Evolutionary conservation across 64 coral and sea anemone genomes (phyloP).

Genomic region (Montipora cactus): DNA sequence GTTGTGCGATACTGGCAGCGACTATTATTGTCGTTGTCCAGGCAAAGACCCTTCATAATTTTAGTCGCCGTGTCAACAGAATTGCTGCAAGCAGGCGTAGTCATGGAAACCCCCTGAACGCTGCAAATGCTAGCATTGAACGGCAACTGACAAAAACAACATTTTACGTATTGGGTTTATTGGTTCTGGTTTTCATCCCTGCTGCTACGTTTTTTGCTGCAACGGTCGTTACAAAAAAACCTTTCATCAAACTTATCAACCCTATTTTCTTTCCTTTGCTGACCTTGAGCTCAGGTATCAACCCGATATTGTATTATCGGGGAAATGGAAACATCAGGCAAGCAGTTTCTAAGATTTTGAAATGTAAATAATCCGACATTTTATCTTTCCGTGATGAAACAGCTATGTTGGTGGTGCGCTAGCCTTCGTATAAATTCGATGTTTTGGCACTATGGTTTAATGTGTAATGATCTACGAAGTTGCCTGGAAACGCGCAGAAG

Average conservation of each 20-base stretch:
- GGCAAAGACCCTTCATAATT: neutral
- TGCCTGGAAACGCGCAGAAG: no score
- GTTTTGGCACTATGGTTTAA: no score
- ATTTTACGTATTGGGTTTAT: neutral
- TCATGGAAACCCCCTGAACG: neutral
- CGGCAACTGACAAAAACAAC: neutral
- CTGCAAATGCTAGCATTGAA: neutral
- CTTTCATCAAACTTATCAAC: neutral
- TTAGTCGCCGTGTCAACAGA: neutral
- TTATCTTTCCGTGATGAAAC: no score
- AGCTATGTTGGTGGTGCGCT: no score
- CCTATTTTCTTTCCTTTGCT: neutral
- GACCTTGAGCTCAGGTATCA: neutral
- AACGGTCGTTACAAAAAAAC: neutral
- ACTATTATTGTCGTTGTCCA: neutral
- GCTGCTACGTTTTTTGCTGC: neutral
- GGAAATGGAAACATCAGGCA: neutral
- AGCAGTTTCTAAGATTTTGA: neutral
- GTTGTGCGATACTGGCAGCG: neutral
- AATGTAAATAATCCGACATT: no score
- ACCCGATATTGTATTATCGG: neutral
- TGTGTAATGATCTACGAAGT: no score
- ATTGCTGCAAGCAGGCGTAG: neutral
- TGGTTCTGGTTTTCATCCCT: neutral
- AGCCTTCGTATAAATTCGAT: no score